Evolutionary conservation across 2,888 invertebrate genomes (phyloP), one percentile per base, ranked within the genome.

Genomic region (Cheilosia soror): DNA sequence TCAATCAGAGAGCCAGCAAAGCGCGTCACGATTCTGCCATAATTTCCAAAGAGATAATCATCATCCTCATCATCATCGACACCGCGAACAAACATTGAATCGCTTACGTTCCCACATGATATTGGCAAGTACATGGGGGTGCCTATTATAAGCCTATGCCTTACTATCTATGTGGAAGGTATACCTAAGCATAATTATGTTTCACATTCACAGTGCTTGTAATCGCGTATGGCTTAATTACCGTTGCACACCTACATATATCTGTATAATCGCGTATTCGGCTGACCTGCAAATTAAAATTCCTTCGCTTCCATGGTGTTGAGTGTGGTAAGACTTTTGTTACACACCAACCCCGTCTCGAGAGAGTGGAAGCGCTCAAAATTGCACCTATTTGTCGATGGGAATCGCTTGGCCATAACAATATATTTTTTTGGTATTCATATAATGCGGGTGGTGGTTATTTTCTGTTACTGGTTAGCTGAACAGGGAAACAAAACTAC

Each of bases 281-380:
- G 65, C 44, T 84, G 84, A 84, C 84, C 84, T 84, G 84, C 63
- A 84, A 84, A 84, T 84, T 84, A 84, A 84, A 84, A 84, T 84
- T 84, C 84, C 84, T 75, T 40, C n/a, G 42, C 60, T 77, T 65
- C 57, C 57, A 68, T 15, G 68, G 55, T 11, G 40, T 60, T 69
- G 77, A 72, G 51, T 79, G 63, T 84, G 73, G 63, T n/a, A 79
- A 79, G 29, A 65, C 60, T 62, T 37, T 42, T 47, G 55, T 77
- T 71, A 37, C 37, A 37, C 37, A 53, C 65, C 60, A 65, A 69
- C 9, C 20, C 49, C 44, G 27, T 60, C 31, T n/a, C 7, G 7
- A 37, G 51, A 63, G 15, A 25, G 57, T 47, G 5, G 31, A 25
- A 60, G 20, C 62, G 55, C 33, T 69, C 51, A 25, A 42, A 57